These are phyloP conservation scores for Muscina levida DNA, from an alignment of 2,888 invertebrate genomes.

Conservation along the genomic window DNA sequence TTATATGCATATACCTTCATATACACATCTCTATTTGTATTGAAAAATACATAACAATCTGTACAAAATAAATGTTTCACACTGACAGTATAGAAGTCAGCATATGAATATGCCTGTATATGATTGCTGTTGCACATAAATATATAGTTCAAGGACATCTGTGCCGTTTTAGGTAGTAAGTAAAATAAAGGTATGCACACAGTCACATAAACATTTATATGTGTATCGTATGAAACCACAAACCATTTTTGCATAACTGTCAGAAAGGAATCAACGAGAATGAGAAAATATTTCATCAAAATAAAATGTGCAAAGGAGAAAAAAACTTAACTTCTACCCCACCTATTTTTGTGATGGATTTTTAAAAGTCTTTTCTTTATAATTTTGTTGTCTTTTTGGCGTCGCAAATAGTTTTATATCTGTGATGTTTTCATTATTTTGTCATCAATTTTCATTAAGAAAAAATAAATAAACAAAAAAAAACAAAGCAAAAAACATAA, in stretches of 20 bases:
- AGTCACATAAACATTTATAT: conserved; percentile 6
- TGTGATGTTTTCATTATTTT: conserved; percentile 28
- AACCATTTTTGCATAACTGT: conserved; percentile 25
- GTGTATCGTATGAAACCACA: neutral
- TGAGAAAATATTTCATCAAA: conserved; percentile 14
- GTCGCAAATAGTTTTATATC: neutral
- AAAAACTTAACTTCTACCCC: neutral
- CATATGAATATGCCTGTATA: neutral
- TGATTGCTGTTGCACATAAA: conserved; percentile 1
- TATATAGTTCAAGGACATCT: conserved; percentile 14
- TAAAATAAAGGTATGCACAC: neutral
- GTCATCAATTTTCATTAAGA: conserved; percentile 46
- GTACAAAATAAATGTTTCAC: neutral
- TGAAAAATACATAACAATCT: neutral
- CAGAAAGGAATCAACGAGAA: conserved; percentile 8
- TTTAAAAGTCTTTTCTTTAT: conserved; percentile 42
- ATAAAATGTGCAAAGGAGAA: neutral
- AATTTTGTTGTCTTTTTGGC: neutral
- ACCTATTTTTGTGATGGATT: conserved; percentile 43
- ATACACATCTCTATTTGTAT: neutral
- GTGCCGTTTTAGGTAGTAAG: conserved; percentile 10
- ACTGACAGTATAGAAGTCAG: neutral
- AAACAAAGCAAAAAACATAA: neutral
- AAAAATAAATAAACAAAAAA: neutral
- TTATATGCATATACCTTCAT: neutral